Conservation (phyloP, 2,797 vertebrate genomes). For the Pelobates cultripes region DNA sequence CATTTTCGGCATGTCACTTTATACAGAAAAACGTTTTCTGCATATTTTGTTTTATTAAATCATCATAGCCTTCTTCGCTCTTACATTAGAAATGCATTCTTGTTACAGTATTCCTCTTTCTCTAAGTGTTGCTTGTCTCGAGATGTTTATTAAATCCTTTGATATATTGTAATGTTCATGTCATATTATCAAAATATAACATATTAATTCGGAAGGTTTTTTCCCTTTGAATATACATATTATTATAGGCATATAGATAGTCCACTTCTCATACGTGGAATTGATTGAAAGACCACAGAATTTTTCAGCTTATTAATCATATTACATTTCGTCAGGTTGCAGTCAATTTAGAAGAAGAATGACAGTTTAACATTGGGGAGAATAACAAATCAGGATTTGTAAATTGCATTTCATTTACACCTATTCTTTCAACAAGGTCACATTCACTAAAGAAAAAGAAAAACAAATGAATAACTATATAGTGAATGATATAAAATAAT, state of each 20-base stretch:
- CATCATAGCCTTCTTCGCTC: too few relatives aligned
- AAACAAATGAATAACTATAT: slow-evolving; percentile 21
- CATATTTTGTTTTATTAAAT: too few relatives aligned
- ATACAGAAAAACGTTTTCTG: too few relatives aligned
- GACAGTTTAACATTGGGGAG: slow-evolving; percentile 40
- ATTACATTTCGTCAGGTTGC: slow-evolving; percentile 34
- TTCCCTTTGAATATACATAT: background rate
- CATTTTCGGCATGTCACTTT: too few relatives aligned
- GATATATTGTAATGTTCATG: too few relatives aligned
- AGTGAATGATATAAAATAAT: background rate
- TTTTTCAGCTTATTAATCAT: slow-evolving; percentile 35
- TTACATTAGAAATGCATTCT: too few relatives aligned
- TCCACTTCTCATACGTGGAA: background rate
- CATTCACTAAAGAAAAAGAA: slow-evolving; percentile 36
- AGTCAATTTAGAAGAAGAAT: slow-evolving; percentile 37
- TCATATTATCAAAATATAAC: too few relatives aligned
- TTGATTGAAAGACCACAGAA: slow-evolving; percentile 40
- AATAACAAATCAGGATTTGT: slow-evolving; percentile 42
- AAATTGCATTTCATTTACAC: slow-evolving; percentile 47
- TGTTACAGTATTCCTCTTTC: background rate
- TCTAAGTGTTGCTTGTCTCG: background rate
- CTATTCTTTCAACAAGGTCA: slow-evolving; percentile 30
- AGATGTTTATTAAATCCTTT: too few relatives aligned
- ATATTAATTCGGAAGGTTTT: too few relatives aligned
- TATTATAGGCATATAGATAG: too few relatives aligned